Percentiles rank a stretch among this genome's conserved stretches.
Conservation (phyloP, 2,113 vertebrate genomes). For the Cyanoderma ruficeps region DNA sequence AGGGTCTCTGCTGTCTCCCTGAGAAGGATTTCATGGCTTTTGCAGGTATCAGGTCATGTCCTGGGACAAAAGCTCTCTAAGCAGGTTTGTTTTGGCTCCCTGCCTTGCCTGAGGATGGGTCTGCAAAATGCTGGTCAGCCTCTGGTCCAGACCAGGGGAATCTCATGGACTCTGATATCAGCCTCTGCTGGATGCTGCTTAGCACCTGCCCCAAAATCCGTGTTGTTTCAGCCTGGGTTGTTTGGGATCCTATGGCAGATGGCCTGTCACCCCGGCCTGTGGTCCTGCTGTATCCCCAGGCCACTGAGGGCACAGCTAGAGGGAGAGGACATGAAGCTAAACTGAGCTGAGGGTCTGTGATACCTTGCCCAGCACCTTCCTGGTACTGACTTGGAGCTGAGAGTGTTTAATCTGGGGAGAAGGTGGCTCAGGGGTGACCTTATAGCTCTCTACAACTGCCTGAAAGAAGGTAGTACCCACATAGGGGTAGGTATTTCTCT, state of each 20-base stretch:
- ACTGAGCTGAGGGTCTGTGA: background rate
- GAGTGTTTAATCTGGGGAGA: background rate
- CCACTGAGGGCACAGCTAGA: background rate
- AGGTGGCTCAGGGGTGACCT: background rate
- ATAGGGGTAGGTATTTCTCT: background rate
- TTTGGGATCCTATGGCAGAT: background rate
- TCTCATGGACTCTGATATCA: background rate
- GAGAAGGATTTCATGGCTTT: background rate
- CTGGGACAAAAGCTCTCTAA: background rate
- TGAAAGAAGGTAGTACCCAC: background rate
- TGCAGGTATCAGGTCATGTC: rapidly evolving
- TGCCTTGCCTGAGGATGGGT: background rate
- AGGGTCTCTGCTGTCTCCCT: background rate
- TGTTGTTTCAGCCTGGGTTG: background rate
- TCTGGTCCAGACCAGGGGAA: background rate
- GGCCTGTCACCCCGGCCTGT: background rate
- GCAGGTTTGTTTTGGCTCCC: background rate
- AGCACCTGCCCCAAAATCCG: rapidly evolving
- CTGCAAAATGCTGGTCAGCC: background rate
- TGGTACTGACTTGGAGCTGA: background rate
- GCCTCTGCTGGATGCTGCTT: background rate
- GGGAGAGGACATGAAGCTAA: background rate
- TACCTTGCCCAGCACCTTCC: background rate
- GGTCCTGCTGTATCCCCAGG: background rate
- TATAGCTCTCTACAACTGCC: background rate